Base-by-base conservation (phyloP, 2,888 invertebrate genomes). In the Linnaemya tessellans region DNA sequence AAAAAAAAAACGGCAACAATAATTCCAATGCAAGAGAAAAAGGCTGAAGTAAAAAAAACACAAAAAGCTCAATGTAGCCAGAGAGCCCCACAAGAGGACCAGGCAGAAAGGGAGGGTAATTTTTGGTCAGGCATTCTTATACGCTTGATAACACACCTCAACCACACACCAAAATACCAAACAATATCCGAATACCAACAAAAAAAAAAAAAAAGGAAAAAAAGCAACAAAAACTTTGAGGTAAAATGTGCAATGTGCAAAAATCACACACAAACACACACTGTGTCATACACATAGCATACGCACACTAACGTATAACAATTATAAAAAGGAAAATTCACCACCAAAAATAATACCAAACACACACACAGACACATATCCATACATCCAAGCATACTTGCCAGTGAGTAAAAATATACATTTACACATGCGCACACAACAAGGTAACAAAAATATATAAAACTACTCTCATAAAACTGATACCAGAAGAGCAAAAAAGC, bases 81-180 rank as follows among this genome's bases (percentile, higher is more conserved):
- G 38, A 54, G 65, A 54, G 51, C 20, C 7, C 1, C 20, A 15
- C 15, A 49, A 49, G 20, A 56, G 5, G 64, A 38, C 1, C n/a
- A 58, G 49, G 35, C 51, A 51, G 81, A 41, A 86, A 84, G 79
- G 79, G 84, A 79, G 77, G 85, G 85, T 87, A 88, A 88, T 88
- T 88, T 88, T 88, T 88, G 88, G 88, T 87, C 88, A 88, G 87
- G 88, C 88, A 88, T 88, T 88, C 88, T 87, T 88, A 88, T 88
- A 87, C 88, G 88, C 88, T 88, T 87, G 88, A 88, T 88, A 88
- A 88, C 88, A 88, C 88, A 88, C 88, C 87, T 87, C 87, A 87
- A 87, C 87, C 88, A 84, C 86, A 87, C 87, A 86, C 84, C 85
- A 87, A 87, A 88, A 88, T 88, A 86, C 88, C 88, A 88, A 87